phyloP scores from a whole-genome alignment of 2,797 vertebrate species.

The Etheostoma perlongum region DNA sequence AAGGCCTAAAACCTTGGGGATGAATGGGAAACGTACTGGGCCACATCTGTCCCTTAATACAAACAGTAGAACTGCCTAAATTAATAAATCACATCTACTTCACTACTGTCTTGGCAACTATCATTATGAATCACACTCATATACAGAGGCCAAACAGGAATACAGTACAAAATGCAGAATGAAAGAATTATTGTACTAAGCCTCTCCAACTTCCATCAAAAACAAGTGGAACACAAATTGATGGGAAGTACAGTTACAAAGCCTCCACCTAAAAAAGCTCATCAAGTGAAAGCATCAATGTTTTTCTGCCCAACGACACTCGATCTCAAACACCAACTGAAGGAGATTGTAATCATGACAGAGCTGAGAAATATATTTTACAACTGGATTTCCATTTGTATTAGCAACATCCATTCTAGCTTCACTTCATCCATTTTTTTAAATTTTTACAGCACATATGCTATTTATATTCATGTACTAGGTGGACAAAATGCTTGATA shows the following conservation, averaged over 20 bases:
- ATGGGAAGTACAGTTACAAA: constrained; percentile 7
- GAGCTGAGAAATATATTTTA: constrained; percentile 13
- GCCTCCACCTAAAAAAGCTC: background rate
- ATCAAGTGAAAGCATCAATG: constrained; percentile 13
- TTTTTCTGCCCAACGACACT: constrained; percentile 5
- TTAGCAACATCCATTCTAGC: constrained; percentile 4
- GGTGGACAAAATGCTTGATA: background rate
- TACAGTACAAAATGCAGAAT: background rate
- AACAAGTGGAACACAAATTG: constrained; percentile 19
- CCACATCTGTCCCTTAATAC: background rate
- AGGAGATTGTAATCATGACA: constrained; percentile 27
- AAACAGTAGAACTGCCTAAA: constrained; percentile 11
- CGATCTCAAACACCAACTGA: background rate
- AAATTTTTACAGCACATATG: background rate
- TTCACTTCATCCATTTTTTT: background rate
- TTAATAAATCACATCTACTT: constrained; percentile 27
- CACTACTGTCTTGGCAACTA: constrained; percentile 10
- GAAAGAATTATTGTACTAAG: background rate
- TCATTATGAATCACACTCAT: constrained; percentile 4
- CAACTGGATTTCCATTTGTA: background rate
- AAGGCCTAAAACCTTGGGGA: constrained; percentile 1
- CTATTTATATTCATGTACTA: background rate
- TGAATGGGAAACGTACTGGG: background rate
- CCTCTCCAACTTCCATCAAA: background rate
- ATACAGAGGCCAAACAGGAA: constrained; percentile 2